Evolutionary conservation across 2,888 invertebrate species (phyloP).

Genomic region (Metacarcinus magister): DNA sequence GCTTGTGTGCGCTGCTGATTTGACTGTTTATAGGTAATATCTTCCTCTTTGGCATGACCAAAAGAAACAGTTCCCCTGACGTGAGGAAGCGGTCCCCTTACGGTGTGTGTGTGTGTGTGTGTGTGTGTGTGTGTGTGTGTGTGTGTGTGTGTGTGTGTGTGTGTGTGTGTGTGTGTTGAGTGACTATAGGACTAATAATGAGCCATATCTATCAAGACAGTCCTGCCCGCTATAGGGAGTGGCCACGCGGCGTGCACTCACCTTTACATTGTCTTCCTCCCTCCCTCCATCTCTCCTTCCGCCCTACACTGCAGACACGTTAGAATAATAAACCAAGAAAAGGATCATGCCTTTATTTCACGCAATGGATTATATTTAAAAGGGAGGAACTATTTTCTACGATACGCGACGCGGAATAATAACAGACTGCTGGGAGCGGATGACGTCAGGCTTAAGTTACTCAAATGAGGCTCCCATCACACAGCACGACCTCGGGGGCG

Average conservation of each 20-base stretch:
- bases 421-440: background rate
- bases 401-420: constrained; percentile 8
- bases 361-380: background rate
- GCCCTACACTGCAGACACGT: background rate
- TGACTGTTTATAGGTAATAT: no score
- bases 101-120: background rate
- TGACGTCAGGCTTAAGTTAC: background rate
- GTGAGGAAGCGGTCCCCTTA: no score
- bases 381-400: background rate
- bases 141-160: constrained; percentile 49
- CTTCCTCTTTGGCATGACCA: no score
- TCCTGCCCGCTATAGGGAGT: background rate
- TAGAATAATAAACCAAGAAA: constrained; percentile 14
- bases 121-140: constrained; percentile 52
- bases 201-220: no score
- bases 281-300: background rate
- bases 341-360: background rate
- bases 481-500: background rate
- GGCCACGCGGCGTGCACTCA: background rate
- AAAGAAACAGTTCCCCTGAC: no score
- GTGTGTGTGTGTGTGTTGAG: background rate
- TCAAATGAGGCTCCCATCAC: background rate
- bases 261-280: no score
- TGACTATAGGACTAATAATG: no score
- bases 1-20: no score